phyloP scores from a whole-genome alignment of 2,888 invertebrate species.

The Calephelis perditalis region DNA sequence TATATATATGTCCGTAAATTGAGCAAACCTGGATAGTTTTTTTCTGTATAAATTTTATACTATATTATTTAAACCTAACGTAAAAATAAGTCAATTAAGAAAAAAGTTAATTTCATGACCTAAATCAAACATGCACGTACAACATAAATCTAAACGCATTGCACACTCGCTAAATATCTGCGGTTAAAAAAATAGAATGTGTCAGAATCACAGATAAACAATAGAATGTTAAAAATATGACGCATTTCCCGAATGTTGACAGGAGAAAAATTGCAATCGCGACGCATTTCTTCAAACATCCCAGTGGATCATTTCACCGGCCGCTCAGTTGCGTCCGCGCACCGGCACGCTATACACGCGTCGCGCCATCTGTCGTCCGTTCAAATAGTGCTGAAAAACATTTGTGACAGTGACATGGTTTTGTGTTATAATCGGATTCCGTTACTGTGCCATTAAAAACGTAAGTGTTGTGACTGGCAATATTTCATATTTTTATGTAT shows the following conservation, averaged over 20 bases:
- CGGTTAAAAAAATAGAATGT: neutral
- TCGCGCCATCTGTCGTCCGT: slow-evolving; percentile 43
- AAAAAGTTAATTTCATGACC: too few species aligned
- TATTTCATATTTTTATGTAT: slow-evolving; percentile 1
- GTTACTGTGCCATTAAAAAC: slow-evolving; percentile 55
- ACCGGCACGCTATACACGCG: slow-evolving; percentile 43
- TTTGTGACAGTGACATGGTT: slow-evolving; percentile 73
- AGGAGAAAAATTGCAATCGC: slow-evolving; percentile 32
- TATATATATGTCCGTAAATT: too few species aligned
- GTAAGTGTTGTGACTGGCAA: slow-evolving; percentile 43
- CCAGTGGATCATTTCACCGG: slow-evolving; percentile 18
- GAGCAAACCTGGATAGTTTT: too few species aligned
- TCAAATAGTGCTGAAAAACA: slow-evolving; percentile 34
- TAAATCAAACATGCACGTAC: too few species aligned
- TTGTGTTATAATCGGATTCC: slow-evolving; percentile 67
- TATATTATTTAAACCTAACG: too few species aligned
- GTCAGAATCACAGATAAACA: neutral
- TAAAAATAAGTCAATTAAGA: too few species aligned
- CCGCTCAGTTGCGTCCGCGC: slow-evolving; percentile 51
- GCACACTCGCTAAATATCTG: too few species aligned
- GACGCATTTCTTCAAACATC: slow-evolving; percentile 20
- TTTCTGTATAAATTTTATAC: too few species aligned
- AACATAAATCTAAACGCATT: too few species aligned
- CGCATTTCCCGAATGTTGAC: slow-evolving; percentile 20
- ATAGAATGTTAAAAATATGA: slow-evolving; percentile 11